phyloP scores from a whole-genome alignment of 2,113 vertebrate genomes.

The Tragelaphus imberbis region DNA sequence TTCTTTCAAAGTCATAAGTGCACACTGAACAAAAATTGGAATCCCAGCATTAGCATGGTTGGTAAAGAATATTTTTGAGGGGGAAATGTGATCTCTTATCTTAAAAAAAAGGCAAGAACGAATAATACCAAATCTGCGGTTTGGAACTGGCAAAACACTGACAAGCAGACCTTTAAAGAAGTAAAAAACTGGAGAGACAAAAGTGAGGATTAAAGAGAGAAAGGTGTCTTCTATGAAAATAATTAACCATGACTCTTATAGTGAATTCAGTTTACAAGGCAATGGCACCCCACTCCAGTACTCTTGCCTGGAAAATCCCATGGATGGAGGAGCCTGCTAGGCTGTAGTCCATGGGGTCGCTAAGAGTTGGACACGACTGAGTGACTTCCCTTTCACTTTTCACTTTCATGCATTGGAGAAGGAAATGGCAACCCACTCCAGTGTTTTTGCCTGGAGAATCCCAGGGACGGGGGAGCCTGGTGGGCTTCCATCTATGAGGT shows the following conservation, averaged over 20 bases:
- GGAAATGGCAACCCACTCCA: too few species aligned
- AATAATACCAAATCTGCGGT: not conserved
- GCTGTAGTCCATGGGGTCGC: too few species aligned
- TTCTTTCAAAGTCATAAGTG: not conserved
- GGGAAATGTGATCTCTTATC: not conserved
- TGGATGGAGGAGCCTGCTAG: too few species aligned
- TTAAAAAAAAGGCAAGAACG: not conserved
- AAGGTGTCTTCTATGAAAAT: not conserved
- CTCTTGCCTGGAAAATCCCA: too few species aligned
- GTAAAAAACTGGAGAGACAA: not conserved
- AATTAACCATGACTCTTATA: not conserved
- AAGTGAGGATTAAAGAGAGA: slow-evolving; percentile 21
- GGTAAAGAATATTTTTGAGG: not conserved
- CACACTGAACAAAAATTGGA: not conserved
- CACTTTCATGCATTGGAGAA: too few species aligned
- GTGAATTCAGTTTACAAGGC: not conserved
- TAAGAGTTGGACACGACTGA: too few species aligned
- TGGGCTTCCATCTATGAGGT: too few species aligned
- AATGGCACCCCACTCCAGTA: too few species aligned
- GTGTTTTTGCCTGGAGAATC: too few species aligned
- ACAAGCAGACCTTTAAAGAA: not conserved
- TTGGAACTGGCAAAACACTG: not conserved
- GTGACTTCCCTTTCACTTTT: too few species aligned
- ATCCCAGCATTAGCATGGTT: not conserved
- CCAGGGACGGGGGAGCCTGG: too few species aligned